Percentiles rank a stretch among this genome's conserved stretches.
Conservation (phyloP, 2,888 invertebrate genomes). For the Uropetala carovei region DNA sequence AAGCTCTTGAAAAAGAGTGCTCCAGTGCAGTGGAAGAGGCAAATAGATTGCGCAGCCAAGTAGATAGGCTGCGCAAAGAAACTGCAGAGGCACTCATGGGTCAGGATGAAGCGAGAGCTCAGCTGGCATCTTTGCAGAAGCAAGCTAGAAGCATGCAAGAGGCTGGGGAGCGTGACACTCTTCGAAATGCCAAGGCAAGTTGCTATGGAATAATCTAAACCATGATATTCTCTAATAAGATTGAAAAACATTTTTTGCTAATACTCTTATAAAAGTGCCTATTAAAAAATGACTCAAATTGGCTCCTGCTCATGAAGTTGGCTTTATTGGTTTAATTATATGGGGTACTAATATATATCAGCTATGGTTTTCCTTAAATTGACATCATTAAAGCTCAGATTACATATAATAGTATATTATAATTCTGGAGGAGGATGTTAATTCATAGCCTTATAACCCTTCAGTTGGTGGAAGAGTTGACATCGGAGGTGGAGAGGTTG, state of each 20-base stretch:
- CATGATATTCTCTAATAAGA: too few relatives aligned
- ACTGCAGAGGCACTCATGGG: constrained; percentile 70
- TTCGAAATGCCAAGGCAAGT: constrained; percentile 46
- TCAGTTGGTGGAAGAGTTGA: constrained; percentile 81
- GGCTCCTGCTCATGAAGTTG: too few relatives aligned
- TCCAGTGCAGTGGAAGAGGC: constrained; percentile 82
- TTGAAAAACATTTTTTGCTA: too few relatives aligned
- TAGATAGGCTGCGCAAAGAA: constrained; percentile 80
- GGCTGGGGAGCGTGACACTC: constrained; percentile 37
- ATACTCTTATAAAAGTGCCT: too few relatives aligned
- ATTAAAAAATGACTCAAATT: too few relatives aligned
- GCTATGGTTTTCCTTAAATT: too few relatives aligned
- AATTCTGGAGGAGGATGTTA: too few relatives aligned
- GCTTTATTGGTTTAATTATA: too few relatives aligned
- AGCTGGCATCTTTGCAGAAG: constrained; percentile 44
- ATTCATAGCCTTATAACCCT: too few relatives aligned
- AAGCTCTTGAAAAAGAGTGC: constrained; percentile 83
- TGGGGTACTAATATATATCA: too few relatives aligned
- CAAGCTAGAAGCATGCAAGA: constrained; percentile 48
- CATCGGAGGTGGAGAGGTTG: constrained; percentile 81
- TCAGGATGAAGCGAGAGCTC: constrained; percentile 45
- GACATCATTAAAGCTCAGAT: too few relatives aligned
- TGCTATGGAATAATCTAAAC: neutral
- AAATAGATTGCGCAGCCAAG: constrained; percentile 79
- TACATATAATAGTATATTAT: too few relatives aligned